A percentile compares a stretch with the other conserved stretches of the same genome.
Evolutionary conservation across 2,888 invertebrate species (phyloP).

Genomic region (Drosophila silvestris): DNA sequence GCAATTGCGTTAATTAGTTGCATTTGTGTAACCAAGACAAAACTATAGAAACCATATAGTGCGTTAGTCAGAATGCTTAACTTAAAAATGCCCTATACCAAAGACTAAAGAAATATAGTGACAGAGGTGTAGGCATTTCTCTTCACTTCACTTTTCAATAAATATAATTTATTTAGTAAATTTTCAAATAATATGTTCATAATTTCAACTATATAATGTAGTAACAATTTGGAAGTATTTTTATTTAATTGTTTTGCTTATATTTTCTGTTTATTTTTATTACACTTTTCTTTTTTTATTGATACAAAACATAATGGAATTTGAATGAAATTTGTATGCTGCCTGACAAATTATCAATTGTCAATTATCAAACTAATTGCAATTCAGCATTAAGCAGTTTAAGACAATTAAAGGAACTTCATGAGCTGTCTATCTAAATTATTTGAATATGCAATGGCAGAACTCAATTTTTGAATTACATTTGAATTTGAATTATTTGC

Average conservation of each 20-base stretch:
- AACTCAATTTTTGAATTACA: conserved; percentile 31
- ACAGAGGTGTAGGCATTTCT: background rate
- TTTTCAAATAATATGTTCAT: background rate
- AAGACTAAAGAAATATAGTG: background rate
- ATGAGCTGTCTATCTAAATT: background rate
- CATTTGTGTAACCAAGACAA: background rate
- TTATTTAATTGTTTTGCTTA: background rate
- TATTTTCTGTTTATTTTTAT: background rate
- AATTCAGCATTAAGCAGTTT: background rate
- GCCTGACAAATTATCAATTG: no score
- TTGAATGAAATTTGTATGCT: background rate
- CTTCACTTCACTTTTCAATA: background rate
- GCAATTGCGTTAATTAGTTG: conserved; percentile 33
- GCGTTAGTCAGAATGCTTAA: background rate
- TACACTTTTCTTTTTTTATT: background rate
- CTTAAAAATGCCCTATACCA: background rate
- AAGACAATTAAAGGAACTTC: background rate
- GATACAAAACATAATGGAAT: background rate
- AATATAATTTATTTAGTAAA: background rate
- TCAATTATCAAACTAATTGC: background rate
- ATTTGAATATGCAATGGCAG: background rate
- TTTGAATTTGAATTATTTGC: conserved; percentile 52
- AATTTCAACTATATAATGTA: background rate
- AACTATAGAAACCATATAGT: background rate
- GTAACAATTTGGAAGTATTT: background rate